Evolutionary conservation across 2,888 invertebrate genomes (phyloP).

Genomic region (Chromoteleia sp.): DNA sequence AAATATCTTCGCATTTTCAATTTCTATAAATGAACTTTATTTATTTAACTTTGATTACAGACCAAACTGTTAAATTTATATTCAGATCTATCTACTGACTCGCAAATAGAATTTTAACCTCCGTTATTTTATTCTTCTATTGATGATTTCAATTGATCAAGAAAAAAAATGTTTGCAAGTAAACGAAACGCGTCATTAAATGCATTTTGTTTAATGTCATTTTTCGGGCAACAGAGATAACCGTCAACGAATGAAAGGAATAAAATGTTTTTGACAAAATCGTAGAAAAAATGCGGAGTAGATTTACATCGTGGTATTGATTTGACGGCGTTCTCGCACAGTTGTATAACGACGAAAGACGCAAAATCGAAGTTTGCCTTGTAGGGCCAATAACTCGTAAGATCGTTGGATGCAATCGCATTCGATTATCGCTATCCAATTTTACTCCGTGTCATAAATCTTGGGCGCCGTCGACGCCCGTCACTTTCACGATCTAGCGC

Average conservation of each 20-base stretch:
- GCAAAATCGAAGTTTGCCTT: constrained; percentile 65
- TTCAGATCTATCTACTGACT: too few species aligned
- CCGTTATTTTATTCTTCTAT: too few species aligned
- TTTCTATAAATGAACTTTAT: too few species aligned
- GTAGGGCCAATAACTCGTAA: constrained; percentile 68
- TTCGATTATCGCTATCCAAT: constrained; percentile 69
- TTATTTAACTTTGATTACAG: too few species aligned
- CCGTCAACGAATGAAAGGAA: not conserved
- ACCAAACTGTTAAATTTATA: too few species aligned
- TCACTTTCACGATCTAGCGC: constrained; percentile 66
- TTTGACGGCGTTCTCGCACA: constrained; percentile 40
- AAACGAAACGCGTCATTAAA: too few species aligned
- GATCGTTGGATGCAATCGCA: constrained; percentile 66
- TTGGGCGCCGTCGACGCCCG: constrained; percentile 63
- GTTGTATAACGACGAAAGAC: constrained; percentile 52
- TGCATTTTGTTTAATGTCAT: too few species aligned
- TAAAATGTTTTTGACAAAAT: constrained; percentile 14
- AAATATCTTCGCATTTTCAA: too few species aligned
- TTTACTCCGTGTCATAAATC: constrained; percentile 66
- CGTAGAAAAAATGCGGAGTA: constrained; percentile 12
- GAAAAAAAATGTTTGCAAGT: too few species aligned
- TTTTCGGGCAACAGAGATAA: too few species aligned
- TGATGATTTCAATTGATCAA: too few species aligned
- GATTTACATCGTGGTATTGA: constrained; percentile 36
- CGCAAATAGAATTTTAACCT: too few species aligned